Evolutionary conservation across 2,113 vertebrate genomes (phyloP).

Genomic region (Macquaria ambigua): DNA sequence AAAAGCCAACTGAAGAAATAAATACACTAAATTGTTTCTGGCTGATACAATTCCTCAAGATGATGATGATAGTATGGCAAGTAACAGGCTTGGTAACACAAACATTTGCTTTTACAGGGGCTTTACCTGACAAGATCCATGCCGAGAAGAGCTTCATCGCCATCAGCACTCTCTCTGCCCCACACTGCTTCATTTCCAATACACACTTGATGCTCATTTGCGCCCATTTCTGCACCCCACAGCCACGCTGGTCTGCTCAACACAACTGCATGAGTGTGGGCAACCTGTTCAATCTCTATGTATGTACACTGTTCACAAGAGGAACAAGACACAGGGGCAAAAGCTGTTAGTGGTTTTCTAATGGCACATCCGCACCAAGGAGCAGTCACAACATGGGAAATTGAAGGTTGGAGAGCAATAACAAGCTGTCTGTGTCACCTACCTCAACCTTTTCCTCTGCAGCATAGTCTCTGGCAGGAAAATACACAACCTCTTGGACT

Average conservation of each 20-base stretch:
- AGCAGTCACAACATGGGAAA: conserved; percentile 16
- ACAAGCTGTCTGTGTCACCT: conserved; percentile 36
- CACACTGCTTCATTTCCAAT: conserved; percentile 98
- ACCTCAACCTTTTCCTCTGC: conserved; percentile 88
- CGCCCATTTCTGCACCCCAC: conserved; percentile 99
- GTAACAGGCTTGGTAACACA: not conserved
- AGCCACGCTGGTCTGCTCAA: conserved; percentile 97
- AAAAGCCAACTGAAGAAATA: not conserved
- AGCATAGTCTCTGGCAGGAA: conserved; percentile 82
- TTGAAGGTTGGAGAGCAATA: not conserved
- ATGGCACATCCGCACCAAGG: not conserved
- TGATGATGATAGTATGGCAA: not conserved
- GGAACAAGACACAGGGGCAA: conserved; percentile 20
- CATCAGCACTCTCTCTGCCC: conserved; percentile 89
- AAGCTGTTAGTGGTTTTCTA: conserved; percentile 20
- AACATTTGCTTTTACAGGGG: not conserved
- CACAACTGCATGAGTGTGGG: conserved; percentile 89
- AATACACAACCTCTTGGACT: conserved; percentile 93
- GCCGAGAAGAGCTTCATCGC: conserved; percentile 91
- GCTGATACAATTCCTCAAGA: not conserved
- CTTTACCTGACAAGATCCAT: conserved; percentile 96
- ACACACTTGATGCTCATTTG: conserved; percentile 95
- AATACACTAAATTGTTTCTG: not conserved
- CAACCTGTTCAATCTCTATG: conserved; percentile 89
- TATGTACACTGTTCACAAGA: conserved; percentile 91